phyloP scores from a whole-genome alignment of 2,797 vertebrate genomes.

The Falco peregrinus region DNA sequence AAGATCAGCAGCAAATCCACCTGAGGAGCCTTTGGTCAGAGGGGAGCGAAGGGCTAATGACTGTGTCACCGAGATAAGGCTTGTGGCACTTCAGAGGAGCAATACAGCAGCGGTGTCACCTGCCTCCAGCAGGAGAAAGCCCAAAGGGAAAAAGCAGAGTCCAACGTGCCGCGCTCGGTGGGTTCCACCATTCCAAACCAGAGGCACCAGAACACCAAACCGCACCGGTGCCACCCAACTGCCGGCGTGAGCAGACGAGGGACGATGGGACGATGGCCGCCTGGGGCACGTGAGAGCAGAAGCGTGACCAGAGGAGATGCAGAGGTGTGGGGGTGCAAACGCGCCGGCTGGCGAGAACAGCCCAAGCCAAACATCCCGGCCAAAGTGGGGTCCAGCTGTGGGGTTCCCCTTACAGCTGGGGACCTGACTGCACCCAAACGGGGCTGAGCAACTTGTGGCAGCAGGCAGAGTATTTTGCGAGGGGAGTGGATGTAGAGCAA shows the following conservation, averaged over 20 bases:
- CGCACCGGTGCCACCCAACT: not conserved
- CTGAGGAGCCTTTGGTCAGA: not conserved
- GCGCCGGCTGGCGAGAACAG: not conserved
- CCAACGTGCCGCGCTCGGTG: not conserved
- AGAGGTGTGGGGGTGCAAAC: not conserved
- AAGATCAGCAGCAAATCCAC: not conserved
- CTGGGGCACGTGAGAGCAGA: not conserved
- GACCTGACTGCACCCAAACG: not conserved
- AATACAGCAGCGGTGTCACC: not conserved
- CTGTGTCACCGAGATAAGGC: not conserved
- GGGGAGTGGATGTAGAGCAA: not conserved
- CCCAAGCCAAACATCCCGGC: not conserved
- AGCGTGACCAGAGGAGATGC: not conserved
- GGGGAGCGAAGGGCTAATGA: not conserved
- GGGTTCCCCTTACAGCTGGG: not conserved
- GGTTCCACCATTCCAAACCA: not conserved
- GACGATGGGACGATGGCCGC: no score
- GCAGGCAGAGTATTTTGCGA: not conserved
- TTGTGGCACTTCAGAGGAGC: not conserved
- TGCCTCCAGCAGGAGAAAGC: not conserved
- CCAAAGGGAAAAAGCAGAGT: not conserved
- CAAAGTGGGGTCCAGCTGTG: not conserved
- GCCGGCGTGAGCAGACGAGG: not conserved
- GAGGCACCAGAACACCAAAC: not conserved
- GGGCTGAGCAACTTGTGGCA: not conserved